Base-by-base conservation (phyloP, 2,888 invertebrate species). In the Plagodis pulveraria region DNA sequence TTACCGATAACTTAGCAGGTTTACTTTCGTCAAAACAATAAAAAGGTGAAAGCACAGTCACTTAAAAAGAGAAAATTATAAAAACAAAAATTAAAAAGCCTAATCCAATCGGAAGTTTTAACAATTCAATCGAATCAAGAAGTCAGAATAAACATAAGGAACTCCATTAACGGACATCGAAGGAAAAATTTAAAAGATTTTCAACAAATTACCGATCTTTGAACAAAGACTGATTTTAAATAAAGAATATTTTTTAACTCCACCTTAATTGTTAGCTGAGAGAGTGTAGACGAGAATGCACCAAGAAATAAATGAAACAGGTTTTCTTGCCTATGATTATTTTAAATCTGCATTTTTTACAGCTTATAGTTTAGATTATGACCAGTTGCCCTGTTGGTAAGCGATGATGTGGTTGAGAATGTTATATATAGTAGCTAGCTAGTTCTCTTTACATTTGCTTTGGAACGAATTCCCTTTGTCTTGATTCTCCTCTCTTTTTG, bases 121-220 rank as follows among this genome's bases (percentile, higher is more conserved):
- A 78, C 76, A 80, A 79, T 80, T 74, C 77, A 84, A 85, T 88
- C 76, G 74, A 80, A 84, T 87, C 72, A 67, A 65, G 67, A 81
- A 84, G 78, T 87, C 81, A 84, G 78, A 89, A 85, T 85, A 86
- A 90, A 90, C 81, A 87, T 78, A 80, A 83, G 71, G 83, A 76
- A 86, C 86, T 90, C 86, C 81, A 88, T 88, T 87, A 89, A 79
- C 81, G 86, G 80, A 87, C 87, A 87, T 82, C 83, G 80, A 63
- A 69, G 76, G 71, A 78, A 84, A 22, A 82, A 79, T 87, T 86
- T 80, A 78, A 83, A 86, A 87, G 86, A 87, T 86, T 83, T 88
- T 84, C 76, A 80, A 87, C 87, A 85, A 90, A 91, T 91, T 91
- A 87, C 86, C 85, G 83, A 84, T 85, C 81, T 80, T 76, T 73